Evolutionary conservation across 2,797 vertebrate species (phyloP).

Genomic region (Pseudotriccus pelzelni): DNA sequence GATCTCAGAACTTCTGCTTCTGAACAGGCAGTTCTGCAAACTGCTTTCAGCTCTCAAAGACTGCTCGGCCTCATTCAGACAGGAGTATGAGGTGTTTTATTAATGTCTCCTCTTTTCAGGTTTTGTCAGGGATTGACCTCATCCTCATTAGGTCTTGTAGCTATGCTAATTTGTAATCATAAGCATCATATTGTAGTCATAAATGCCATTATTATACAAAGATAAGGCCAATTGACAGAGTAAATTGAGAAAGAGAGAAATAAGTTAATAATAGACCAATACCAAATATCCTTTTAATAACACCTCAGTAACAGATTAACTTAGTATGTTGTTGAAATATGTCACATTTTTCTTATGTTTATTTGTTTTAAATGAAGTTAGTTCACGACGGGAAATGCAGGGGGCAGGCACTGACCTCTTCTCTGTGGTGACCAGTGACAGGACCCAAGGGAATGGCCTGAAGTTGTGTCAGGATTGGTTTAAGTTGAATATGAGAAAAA

Average conservation of each 20-base stretch:
- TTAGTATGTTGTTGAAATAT: not conserved
- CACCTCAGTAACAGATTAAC: not conserved
- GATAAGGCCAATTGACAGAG: not conserved
- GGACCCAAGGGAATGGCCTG: not conserved
- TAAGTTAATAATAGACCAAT: not conserved
- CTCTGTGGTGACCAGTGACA: not conserved
- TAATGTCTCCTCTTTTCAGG: not conserved
- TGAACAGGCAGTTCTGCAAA: not conserved
- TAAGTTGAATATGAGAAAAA: not conserved
- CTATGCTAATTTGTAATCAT: not conserved
- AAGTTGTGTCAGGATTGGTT: not conserved
- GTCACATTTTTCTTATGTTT: not conserved
- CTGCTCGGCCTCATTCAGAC: not conserved
- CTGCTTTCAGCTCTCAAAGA: not conserved
- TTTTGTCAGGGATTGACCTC: not conserved
- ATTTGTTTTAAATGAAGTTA: not conserved
- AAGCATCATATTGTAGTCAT: not conserved
- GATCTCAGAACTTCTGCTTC: not conserved
- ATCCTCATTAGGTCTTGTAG: not conserved
- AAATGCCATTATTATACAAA: not conserved
- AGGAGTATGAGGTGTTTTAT: not conserved
- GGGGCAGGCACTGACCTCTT: not conserved
- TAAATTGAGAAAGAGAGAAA: not conserved
- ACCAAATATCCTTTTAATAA: not conserved
- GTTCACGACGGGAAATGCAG: fast-evolving